These are phyloP conservation scores for Ophthalmolycus amberensis DNA, from an alignment of 2,113 vertebrate species.

Conservation along the genomic window DNA sequence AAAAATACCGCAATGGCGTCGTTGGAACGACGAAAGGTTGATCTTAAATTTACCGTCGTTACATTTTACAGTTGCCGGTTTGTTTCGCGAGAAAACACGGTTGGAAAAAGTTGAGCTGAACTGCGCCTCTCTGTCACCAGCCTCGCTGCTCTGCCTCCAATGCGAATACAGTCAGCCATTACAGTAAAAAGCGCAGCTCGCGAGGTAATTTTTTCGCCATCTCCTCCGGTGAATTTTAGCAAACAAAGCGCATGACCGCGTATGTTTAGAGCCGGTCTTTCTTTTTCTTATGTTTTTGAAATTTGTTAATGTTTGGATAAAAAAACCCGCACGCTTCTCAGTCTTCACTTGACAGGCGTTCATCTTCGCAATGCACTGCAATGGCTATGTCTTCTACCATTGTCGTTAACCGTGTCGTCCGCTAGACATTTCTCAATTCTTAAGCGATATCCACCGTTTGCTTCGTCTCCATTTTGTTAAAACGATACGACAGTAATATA, in stretches of 20 bases:
- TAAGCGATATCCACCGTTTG: slow-evolving; percentile 56
- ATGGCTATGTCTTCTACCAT: slow-evolving; percentile 79
- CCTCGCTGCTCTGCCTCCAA: slow-evolving; percentile 87
- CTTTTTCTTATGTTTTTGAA: slow-evolving; percentile 72
- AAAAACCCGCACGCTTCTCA: slow-evolving; percentile 25
- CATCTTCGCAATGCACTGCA: slow-evolving; percentile 82
- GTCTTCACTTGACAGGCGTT: slow-evolving; percentile 78
- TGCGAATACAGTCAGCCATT: slow-evolving; percentile 94
- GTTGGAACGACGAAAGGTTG: slow-evolving; percentile 67
- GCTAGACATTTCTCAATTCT: slow-evolving; percentile 75
- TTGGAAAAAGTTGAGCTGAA: slow-evolving; percentile 90
- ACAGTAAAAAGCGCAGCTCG: slow-evolving; percentile 86
- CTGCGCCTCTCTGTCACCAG: slow-evolving; percentile 86
- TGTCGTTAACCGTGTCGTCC: slow-evolving; percentile 76
- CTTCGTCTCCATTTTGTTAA: slow-evolving; percentile 52
- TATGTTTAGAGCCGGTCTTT: slow-evolving; percentile 17
- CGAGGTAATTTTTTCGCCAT: slow-evolving; percentile 66
- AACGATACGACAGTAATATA: slow-evolving; percentile 57
- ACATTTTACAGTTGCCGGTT: slow-evolving; percentile 56
- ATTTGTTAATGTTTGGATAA: slow-evolving; percentile 15
- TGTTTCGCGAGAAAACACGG: slow-evolving; percentile 75
- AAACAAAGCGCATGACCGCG: slow-evolving; percentile 16
- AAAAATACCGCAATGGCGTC: slow-evolving; percentile 67
- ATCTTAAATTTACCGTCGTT: slow-evolving; percentile 78
- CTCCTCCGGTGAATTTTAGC: slow-evolving; percentile 16